Conservation (phyloP, 2,797 vertebrate species). For the Ctenopoma multispine region DNA sequence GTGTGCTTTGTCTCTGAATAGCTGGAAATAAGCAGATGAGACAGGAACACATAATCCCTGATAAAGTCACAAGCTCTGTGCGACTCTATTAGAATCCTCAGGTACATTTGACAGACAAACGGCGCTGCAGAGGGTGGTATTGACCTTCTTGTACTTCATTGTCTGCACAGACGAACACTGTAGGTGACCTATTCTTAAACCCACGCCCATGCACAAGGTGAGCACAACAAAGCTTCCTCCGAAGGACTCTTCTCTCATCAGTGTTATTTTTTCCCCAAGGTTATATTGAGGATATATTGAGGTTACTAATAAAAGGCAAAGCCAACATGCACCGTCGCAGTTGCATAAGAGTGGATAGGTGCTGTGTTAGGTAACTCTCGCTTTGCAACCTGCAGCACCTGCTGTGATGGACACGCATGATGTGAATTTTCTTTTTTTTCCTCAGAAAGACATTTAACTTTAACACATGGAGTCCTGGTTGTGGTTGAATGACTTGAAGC, state of each 20-base stretch:
- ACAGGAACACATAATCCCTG: slow-evolving; percentile 63
- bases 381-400: slow-evolving; percentile 41
- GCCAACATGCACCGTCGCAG: slow-evolving; percentile 12
- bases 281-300: slow-evolving; percentile 48
- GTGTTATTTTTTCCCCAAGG: slow-evolving; percentile 4
- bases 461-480: not conserved
- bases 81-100: slow-evolving; percentile 56
- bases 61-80: slow-evolving; percentile 44
- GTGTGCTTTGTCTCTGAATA: not conserved
- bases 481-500: not conserved
- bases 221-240: slow-evolving; percentile 38
- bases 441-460: slow-evolving; percentile 5
- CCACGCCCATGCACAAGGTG: slow-evolving; percentile 8
- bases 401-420: slow-evolving; percentile 45
- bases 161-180: slow-evolving; percentile 1
- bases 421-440: not conserved
- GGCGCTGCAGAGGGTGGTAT: not conserved
- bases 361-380: slow-evolving; percentile 69
- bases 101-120: slow-evolving; percentile 47
- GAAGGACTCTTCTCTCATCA: slow-evolving; percentile 10
- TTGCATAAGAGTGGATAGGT: slow-evolving; percentile 67
- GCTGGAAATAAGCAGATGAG: slow-evolving; percentile 37
- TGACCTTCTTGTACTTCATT: slow-evolving; percentile 6
- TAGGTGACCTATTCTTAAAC: slow-evolving; percentile 32
- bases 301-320: slow-evolving; percentile 52